Evolutionary conservation across 2,888 invertebrate species (phyloP), one percentile per base, ranked within the genome.

Genomic region (Amiota minor): DNA sequence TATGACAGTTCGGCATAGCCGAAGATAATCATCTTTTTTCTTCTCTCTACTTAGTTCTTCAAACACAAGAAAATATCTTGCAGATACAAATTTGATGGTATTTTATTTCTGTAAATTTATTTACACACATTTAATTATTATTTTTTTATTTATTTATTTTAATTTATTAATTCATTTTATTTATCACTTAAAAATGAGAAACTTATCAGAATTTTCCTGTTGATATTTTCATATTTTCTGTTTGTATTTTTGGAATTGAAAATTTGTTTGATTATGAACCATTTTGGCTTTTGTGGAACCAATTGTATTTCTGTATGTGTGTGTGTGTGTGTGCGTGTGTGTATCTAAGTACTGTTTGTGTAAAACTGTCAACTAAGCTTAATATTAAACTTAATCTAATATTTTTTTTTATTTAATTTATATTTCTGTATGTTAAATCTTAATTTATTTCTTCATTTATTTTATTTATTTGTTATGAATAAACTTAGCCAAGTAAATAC

Each of bases 401-500:
- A 16, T 14, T 59, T 59, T 11, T 59, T 59, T 62, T 62, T 62
- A 12, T 12, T 45, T 62, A 14, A n/a, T 59, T 35, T 16, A 11
- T 56, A 16, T 16, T 9, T 16, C 4, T 56, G 18, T 56, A 16
- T 56, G 10, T 59, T 59, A 59, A 35, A 35, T 35, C 35, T 35
- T 35, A 35, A 4, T 35, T n/a, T 47, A 65, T 45, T 20, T 49
- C 9, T 47, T 65, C 20, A 47, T 65, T 65, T 65, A 11, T 46
- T 46, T 64, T n/a, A 45, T 59, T 12, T 62, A 20, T 62, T 62
- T 62, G 11, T 62, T 62, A 62, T 14, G 35, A 20, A 18, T 68
- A 53, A 68, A 50, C 50, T 65, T 68, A 68, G 67, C 67, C 53
- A 68, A 68, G 67, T 68, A 68, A 83, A 81, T 83, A 81, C 85